Conservation (phyloP, 2,888 invertebrate species). For the Ephialtes manifestator region DNA sequence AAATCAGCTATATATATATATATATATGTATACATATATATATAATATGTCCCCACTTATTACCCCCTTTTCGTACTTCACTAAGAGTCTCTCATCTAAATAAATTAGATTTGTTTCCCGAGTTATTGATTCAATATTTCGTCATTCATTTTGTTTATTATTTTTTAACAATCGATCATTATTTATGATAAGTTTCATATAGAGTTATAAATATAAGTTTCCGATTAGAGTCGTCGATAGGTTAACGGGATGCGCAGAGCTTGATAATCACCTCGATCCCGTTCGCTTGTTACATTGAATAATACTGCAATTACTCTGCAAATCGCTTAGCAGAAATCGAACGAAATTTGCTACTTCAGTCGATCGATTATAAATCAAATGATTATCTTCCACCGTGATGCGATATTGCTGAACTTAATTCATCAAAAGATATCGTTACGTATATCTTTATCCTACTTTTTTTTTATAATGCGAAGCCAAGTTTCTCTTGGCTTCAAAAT, state of each 20-base stretch:
- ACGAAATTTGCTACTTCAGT: conserved; percentile 54
- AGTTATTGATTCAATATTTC: conserved; percentile 60
- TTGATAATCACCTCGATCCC: conserved; percentile 49
- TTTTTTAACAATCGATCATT: conserved; percentile 57
- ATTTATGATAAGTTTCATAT: conserved; percentile 68
- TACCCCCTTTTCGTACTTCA: conserved; percentile 51
- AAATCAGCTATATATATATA: conserved; percentile 47
- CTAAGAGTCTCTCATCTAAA: conserved; percentile 66
- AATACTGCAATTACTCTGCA: conserved; percentile 71
- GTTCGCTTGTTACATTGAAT: conserved; percentile 63
- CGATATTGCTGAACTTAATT: conserved; percentile 48
- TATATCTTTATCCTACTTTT: conserved; percentile 19
- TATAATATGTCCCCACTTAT: conserved; percentile 46
- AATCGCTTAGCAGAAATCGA: conserved; percentile 57
- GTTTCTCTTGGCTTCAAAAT: background rate
- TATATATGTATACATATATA: no score
- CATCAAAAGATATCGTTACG: conserved; percentile 41
- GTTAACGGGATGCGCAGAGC: conserved; percentile 36
- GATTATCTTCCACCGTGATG: conserved; percentile 63
- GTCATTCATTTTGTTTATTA: conserved; percentile 37
- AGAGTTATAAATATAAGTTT: conserved; percentile 64
- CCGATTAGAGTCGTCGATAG: conserved; percentile 55
- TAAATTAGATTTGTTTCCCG: conserved; percentile 71
- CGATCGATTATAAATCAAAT: conserved; percentile 49
- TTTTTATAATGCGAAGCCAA: conserved; percentile 35